Conservation (phyloP, 1,140 invertebrate genomes). For the Diploscapter pachys region DNA sequence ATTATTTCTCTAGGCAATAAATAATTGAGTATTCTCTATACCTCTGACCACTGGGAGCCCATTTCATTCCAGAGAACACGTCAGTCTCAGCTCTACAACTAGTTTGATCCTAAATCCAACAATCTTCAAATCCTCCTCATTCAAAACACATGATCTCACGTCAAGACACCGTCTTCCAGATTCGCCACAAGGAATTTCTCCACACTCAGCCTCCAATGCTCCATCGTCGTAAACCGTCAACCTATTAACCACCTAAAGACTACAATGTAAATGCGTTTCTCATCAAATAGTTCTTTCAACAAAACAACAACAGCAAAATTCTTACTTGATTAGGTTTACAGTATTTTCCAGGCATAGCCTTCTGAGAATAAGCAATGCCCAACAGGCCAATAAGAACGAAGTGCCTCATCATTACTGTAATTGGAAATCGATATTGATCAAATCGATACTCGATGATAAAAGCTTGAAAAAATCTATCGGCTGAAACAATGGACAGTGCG, state of each 20-base stretch:
- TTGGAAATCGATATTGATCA: too few relatives aligned
- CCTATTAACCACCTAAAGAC: conserved; percentile 54
- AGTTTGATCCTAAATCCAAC: conserved; percentile 28
- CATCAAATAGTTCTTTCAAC: too few relatives aligned
- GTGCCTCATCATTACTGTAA: too few relatives aligned
- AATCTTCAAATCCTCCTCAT: neutral
- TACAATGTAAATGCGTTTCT: neutral
- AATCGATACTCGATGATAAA: too few relatives aligned
- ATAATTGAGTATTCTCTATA: conserved; percentile 24
- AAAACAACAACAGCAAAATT: too few relatives aligned
- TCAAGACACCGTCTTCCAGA: conserved; percentile 25
- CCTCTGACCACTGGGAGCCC: conserved; percentile 57
- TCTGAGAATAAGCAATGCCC: too few relatives aligned
- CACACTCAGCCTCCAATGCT: conserved; percentile 58
- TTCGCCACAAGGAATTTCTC: conserved; percentile 54
- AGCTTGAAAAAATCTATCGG: too few relatives aligned
- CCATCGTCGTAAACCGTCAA: conserved; percentile 57
- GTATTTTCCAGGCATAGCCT: too few relatives aligned
- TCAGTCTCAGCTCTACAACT: conserved; percentile 45
- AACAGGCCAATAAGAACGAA: too few relatives aligned
- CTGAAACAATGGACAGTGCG: too few relatives aligned
- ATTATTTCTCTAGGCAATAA: conserved; percentile 13
- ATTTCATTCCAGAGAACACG: conserved; percentile 54
- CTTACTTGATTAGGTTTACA: too few relatives aligned
- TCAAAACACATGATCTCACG: neutral